phyloP scores from a whole-genome alignment of 2,888 invertebrate genomes.

The Biston stratarius region DNA sequence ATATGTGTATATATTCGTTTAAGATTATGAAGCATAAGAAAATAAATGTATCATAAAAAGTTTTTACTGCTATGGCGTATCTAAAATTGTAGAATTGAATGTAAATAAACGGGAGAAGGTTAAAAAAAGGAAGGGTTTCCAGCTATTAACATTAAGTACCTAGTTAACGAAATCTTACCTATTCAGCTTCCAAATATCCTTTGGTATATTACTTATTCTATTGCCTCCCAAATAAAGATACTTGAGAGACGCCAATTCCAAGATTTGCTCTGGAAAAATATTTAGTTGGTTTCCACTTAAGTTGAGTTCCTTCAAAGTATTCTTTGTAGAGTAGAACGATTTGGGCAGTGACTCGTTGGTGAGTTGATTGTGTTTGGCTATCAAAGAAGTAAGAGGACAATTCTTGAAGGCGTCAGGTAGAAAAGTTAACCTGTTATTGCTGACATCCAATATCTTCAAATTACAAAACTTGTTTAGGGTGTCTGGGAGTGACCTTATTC shows the following conservation, averaged over 20 bases:
- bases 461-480: slow-evolving; percentile 89
- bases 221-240: slow-evolving; percentile 97
- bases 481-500: slow-evolving; percentile 89
- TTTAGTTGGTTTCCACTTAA: slow-evolving; percentile 96
- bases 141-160: no score
- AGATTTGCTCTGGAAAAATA: slow-evolving; percentile 94
- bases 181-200: slow-evolving; percentile 89
- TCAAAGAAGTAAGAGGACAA: slow-evolving; percentile 91
- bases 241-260: slow-evolving; percentile 91
- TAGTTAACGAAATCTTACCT: slow-evolving; percentile 60
- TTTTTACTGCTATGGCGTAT: no score
- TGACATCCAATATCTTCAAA: slow-evolving; percentile 93
- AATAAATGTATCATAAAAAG: not conserved
- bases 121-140: no score
- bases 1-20: not conserved
- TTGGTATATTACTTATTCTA: slow-evolving; percentile 91
- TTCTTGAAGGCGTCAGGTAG: slow-evolving; percentile 92
- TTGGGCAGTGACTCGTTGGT: slow-evolving; percentile 95
- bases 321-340: slow-evolving; percentile 88
- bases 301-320: slow-evolving; percentile 93
- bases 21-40: not conserved
- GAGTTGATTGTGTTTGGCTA: slow-evolving; percentile 95
- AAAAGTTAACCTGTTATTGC: slow-evolving; percentile 92
- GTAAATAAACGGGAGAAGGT: no score
- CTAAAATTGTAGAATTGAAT: no score